Evolutionary conservation across 2,888 invertebrate species (phyloP).

Genomic region (Imbricaverruca yamaguchii): DNA sequence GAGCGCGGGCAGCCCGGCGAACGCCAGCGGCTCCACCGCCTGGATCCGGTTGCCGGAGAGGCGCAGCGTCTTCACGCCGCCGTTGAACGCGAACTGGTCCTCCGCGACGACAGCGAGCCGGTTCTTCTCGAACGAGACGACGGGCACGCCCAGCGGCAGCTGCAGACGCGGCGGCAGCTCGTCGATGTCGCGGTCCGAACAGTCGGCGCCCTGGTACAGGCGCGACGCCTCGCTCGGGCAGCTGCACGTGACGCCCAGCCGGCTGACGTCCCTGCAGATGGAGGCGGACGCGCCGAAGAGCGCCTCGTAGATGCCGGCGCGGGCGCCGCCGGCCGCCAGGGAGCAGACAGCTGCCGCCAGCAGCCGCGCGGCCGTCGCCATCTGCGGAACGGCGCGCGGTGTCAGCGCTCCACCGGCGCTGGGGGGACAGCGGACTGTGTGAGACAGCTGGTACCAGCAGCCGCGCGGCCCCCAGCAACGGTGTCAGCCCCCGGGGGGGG

Average conservation of each 20-base stretch:
- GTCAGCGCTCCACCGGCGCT: too few species aligned
- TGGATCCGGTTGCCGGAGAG: background rate
- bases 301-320: background rate
- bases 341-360: background rate
- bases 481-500: too few species aligned
- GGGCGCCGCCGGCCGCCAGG: background rate
- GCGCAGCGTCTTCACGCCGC: background rate
- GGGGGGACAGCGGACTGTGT: too few species aligned
- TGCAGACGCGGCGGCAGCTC: background rate
- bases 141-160: background rate
- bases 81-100: background rate
- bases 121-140: background rate
- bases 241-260: background rate
- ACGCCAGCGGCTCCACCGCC: background rate
- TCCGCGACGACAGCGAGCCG: background rate
- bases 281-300: background rate
- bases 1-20: background rate
- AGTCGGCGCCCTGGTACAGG: conserved; percentile 10
- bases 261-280: background rate
- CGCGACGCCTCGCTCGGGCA: background rate
- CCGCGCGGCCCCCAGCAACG: too few species aligned
- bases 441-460: too few species aligned
- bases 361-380: background rate
- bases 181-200: background rate
- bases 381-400: background rate